Base-by-base conservation (phyloP, 1,140 invertebrate genomes). In the Samia ricini region DNA sequence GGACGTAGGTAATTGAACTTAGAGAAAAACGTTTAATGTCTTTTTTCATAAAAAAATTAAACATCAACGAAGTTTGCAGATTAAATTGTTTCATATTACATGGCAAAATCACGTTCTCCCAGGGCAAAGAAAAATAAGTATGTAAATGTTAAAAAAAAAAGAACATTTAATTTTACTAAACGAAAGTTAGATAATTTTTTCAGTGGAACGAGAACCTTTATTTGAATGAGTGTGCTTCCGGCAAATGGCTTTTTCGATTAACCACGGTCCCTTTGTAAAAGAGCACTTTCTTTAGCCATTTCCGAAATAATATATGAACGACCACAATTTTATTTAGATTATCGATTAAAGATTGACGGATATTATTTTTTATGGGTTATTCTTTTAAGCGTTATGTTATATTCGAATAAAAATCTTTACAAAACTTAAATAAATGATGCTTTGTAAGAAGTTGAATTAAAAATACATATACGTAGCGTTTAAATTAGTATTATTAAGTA, bases 21-120 rank as follows among this genome's bases (percentile, higher is more conserved):
- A 52, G 20, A 55, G 52, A 23, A 55, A 55, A 55, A 24, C 22
- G 22, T 55, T 55, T 55, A 24, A 55, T 23, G 22, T 24, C 21
- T n/a, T 1, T 24, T 12, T 5, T 55, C 21, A 18, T 24, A 55
- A 55, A 55, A 55, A n/a, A 55, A 55, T 49, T 22, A 24, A 55
- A 24, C 52, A 55, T 55, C 3, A 15, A 4, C 6, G 22, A 23
- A 55, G 24, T 24, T 55, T 55, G 52, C 21, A 24, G 23, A 55
- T 20, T 52, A 22, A 19, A 52, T 55, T 23, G 52, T 55, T 55
- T 23, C 21, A 24, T 22, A 55, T 24, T 42, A 42, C 15, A 15
- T 42, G 33, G 22, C n/a, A 23, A 22, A 23, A 55, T 22, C 20
- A 55, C 15, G 24, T 7, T 22, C 24, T 23, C 23, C 21, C 12